Evolutionary conservation across 2,113 vertebrate genomes (phyloP).

Genomic region (Cathartes aura): DNA sequence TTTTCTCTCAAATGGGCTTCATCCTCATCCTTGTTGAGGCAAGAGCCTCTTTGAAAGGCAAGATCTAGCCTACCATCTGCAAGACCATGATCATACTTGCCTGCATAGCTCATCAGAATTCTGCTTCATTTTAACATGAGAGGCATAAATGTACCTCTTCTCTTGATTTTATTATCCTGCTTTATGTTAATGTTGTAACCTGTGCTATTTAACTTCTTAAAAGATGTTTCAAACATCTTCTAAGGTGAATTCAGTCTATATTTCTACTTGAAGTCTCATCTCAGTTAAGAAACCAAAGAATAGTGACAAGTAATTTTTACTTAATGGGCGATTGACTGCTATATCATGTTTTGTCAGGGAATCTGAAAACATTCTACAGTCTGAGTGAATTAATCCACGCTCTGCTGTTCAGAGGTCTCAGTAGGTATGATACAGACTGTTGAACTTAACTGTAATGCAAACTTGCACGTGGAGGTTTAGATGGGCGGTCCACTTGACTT

Average conservation of each 20-base stretch:
- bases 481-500: not conserved
- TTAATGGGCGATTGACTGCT: not conserved
- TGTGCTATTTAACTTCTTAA: not conserved
- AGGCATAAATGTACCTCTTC: not conserved
- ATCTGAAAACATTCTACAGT: not conserved
- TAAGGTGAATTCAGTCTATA: not conserved
- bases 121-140: not conserved
- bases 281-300: not conserved
- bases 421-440: not conserved
- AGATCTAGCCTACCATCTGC: not conserved
- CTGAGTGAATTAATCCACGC: not conserved
- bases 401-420: not conserved
- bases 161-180: not conserved
- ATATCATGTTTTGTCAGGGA: not conserved
- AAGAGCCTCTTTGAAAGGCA: not conserved
- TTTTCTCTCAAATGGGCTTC: not conserved
- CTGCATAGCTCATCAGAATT: not conserved
- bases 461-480: not conserved
- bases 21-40: not conserved
- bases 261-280: not conserved
- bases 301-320: not conserved
- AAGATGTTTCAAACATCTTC: not conserved
- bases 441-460: not conserved
- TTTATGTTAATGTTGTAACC: not conserved
- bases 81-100: not conserved